Conservation (phyloP, 2,113 vertebrate species). For the Pycnonotus jocosus region DNA sequence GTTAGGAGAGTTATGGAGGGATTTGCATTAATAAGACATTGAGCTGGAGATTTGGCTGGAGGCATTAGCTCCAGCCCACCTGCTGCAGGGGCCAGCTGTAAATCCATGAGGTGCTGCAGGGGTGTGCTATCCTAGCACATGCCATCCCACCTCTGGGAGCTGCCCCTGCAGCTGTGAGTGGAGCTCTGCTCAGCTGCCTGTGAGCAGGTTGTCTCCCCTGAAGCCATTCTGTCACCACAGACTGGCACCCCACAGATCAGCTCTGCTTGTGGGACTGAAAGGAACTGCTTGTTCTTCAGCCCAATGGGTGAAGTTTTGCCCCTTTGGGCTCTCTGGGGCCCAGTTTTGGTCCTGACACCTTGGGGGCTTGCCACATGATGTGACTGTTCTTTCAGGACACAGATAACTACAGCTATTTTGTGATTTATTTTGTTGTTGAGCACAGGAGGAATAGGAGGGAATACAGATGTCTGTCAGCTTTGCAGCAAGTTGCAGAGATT, state of each 20-base stretch:
- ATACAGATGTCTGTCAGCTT: background rate
- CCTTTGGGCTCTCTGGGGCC: background rate
- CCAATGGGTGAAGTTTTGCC: background rate
- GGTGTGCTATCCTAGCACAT: background rate
- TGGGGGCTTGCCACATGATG: background rate
- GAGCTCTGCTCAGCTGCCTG: background rate
- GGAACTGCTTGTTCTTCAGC: background rate
- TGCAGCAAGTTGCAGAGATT: background rate
- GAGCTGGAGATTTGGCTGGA: background rate
- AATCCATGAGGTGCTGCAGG: background rate
- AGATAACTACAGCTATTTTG: background rate
- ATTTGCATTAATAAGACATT: background rate
- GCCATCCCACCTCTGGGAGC: background rate
- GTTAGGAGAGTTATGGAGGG: background rate
- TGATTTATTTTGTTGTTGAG: background rate
- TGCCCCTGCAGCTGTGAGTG: background rate
- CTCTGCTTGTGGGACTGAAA: background rate
- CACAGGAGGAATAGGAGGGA: background rate
- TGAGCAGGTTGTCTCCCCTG: background rate
- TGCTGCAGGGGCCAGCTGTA: background rate
- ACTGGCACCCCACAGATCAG: accelerated
- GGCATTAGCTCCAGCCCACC: background rate
- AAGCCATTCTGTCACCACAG: accelerated
- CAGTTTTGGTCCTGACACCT: background rate
- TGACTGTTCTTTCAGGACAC: background rate